Evolutionary conservation across 1,140 invertebrate genomes (phyloP).

Genomic region (Drosophila arawakana): DNA sequence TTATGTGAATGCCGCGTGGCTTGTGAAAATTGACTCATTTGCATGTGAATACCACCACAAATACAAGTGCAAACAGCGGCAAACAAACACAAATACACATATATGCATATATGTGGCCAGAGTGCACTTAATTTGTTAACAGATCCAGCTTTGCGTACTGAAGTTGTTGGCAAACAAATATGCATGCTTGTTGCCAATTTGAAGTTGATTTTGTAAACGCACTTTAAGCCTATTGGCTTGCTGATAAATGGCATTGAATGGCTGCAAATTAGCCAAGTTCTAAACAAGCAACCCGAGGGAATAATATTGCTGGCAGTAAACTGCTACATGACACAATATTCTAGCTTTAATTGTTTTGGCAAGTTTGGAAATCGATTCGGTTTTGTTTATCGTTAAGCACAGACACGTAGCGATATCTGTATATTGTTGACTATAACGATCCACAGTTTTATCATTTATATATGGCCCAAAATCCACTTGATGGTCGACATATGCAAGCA

Average conservation of each 20-base stretch:
- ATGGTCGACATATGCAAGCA: constrained; percentile 67
- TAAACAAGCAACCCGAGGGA: background rate
- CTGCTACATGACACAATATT: background rate
- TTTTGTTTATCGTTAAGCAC: constrained; percentile 41
- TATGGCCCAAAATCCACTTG: constrained; percentile 57
- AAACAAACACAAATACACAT: constrained; percentile 2
- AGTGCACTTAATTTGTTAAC: constrained; percentile 49
- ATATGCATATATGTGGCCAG: background rate
- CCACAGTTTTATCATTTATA: constrained; percentile 36
- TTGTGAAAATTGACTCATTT: constrained; percentile 16
- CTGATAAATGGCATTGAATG: constrained; percentile 33
- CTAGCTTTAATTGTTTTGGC: constrained; percentile 25
- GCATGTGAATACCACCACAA: constrained; percentile 16
- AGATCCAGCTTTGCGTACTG: constrained; percentile 33
- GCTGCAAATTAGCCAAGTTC: constrained; percentile 1
- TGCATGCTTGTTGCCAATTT: constrained; percentile 43
- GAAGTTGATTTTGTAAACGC: constrained; percentile 45
- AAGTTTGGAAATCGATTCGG: constrained; percentile 20
- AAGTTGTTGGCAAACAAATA: constrained; percentile 43
- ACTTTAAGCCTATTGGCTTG: constrained; percentile 30
- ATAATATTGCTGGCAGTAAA: background rate
- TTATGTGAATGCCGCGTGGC: constrained; percentile 6
- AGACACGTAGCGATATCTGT: constrained; percentile 41
- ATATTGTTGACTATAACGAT: constrained; percentile 23
- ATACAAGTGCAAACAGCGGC: constrained; percentile 10